Evolutionary conservation across 2,888 invertebrate genomes (phyloP), one percentile per base, ranked within the genome.

Genomic region (Melinaea marsaeus): DNA sequence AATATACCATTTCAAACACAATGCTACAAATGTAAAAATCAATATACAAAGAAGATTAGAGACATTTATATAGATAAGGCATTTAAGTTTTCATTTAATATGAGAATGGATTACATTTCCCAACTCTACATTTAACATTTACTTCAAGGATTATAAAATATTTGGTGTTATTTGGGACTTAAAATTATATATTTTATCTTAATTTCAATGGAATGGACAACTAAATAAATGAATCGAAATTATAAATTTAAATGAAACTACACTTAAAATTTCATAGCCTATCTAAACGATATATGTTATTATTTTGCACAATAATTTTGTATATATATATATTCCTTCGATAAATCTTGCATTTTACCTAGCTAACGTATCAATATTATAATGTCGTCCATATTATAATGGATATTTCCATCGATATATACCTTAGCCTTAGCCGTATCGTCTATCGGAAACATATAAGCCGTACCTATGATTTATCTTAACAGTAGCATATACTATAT

Each of bases 111-210:
- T 73, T 62, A 65, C 59, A 69, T 72, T 73, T 73, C 73, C 76
- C 74, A 75, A 72, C 71, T 71, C 77, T 78, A 79, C 73, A 69
- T 71, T 73, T 76, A 74, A 77, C 68, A 70, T 72, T 71, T 73
- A 76, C 74, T 72, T 75, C 75, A 69, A 77, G 78, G 79, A 76
- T 78, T 78, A 77, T 76, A 76, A 75, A 75, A 77, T 79, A 81
- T 78, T 83, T 83, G 83, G 83, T 83, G 83, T 83, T 83, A 77
- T 76, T 79, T 84, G 84, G 86, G 86, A 82, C 87, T 84, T 86
- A 86, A 79, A 79, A 78, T 79, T 80, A 80, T 79, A 79, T 76
- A 76, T 75, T 75, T 74, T 74, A 77, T 72, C 75, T 78, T 77
- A 75, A 74, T 66, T 68, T 72, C 67, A 73, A 78, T 80, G 79